A percentile compares a stretch with the other conserved stretches of the same genome.
phyloP scores from a whole-genome alignment of 1,140 invertebrate species.

The Lucilia sericata region DNA sequence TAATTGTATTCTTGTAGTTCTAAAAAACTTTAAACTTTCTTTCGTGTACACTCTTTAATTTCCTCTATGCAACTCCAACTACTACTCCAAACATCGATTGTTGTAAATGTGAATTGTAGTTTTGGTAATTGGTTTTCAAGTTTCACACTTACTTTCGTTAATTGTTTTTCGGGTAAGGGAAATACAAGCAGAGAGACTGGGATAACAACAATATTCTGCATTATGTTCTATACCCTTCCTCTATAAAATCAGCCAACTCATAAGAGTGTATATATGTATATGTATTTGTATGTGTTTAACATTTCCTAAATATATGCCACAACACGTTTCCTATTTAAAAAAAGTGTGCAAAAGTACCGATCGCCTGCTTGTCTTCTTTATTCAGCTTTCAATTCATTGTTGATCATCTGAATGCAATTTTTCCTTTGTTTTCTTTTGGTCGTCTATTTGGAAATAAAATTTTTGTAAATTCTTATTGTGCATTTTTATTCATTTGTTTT shows the following conservation, averaged over 20 bases:
- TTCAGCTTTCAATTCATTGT: neutral
- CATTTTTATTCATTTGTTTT: neutral
- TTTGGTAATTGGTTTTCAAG: slow-evolving; percentile 37
- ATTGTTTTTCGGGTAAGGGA: neutral
- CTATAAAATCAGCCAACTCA: too few relatives aligned
- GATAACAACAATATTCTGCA: neutral
- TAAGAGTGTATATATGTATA: too few relatives aligned
- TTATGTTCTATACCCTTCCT: neutral
- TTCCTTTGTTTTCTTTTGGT: too few relatives aligned
- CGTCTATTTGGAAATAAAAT: neutral
- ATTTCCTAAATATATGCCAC: neutral
- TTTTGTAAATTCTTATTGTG: neutral
- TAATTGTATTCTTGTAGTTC: too few relatives aligned
- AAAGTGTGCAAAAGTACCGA: neutral
- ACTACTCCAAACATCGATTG: neutral
- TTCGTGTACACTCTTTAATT: neutral
- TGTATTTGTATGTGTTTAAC: neutral
- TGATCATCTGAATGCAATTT: too few relatives aligned
- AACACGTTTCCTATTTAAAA: slow-evolving; percentile 7
- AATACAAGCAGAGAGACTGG: neutral
- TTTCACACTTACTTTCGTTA: slow-evolving; percentile 37
- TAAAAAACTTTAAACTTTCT: neutral
- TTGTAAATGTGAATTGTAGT: neutral
- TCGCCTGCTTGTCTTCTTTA: neutral
- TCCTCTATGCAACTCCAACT: neutral